Evolutionary conservation across 2,888 invertebrate species (phyloP), one percentile per base, ranked within the genome.

Genomic region (Orthosia incerta): DNA sequence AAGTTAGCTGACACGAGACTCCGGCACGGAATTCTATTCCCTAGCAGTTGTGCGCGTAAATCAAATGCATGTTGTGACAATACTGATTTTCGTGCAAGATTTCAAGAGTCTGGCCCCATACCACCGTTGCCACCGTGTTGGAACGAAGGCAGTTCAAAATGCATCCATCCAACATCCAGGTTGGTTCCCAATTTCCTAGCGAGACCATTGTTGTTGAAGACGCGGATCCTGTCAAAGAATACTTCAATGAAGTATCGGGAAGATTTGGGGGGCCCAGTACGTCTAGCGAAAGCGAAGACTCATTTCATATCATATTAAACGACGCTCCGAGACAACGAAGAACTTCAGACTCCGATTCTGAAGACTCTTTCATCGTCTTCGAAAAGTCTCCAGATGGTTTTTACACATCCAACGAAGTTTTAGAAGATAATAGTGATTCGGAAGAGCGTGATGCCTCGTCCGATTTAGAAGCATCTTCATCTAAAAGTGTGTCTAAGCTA

Each of bases 331-430:
- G 80, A 56, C 82, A 76, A 2, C 86, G 94, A 5, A 84, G 89
- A 56, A 85, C 93, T 3, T 97, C 97, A 0, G 97, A 97, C 65
- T 97, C 97, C 65, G 97, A 96, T n/a, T 97, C 97, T 0, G 97
- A 97, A 86, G 97, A 97, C 87, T 97, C 97, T 0, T 97, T 97
- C 82, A 96, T 97, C 2, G 91, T 97, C 11, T 97, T 97, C 13
- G 95, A 96, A 66, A 96, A 95, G 0, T 90, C 91, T 3, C 94
- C 94, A 0, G 94, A 94, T 66, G 93, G 90, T 75, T 96, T 96
- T 69, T 96, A 94, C 65, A 94, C 93, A 0, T 91, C 95, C 0
- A 93, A 93, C 0, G 95, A 96, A 80, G 94, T 96, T 0, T 95
- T 96, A 4, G 93, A 93, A 23, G 84, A 84, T 2, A 61, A 77